Conservation (phyloP, 1,140 invertebrate genomes). For the Lepidotrigona ventralis region DNA sequence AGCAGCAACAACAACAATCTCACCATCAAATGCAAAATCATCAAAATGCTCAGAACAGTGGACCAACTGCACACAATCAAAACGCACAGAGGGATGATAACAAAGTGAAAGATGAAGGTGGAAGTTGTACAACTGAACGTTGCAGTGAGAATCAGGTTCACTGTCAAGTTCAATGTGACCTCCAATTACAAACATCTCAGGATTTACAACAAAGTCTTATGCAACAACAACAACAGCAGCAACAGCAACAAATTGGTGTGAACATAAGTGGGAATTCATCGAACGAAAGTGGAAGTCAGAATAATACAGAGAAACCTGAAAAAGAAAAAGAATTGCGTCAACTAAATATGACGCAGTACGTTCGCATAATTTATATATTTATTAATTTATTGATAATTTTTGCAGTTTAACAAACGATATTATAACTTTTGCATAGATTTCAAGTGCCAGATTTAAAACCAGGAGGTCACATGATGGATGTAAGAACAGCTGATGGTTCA, state of each 20-base stretch:
- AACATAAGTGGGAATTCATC: conserved; percentile 71
- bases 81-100: conserved; percentile 73
- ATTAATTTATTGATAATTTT: not conserved
- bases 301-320: conserved; percentile 71
- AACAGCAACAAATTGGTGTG: conserved; percentile 73
- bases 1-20: conserved; percentile 63
- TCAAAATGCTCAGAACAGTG: conserved; percentile 73
- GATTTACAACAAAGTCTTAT: conserved; percentile 77
- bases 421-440: conserved; percentile 69
- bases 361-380: conserved; percentile 23
- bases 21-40: conserved; percentile 77
- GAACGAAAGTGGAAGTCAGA: conserved; percentile 67
- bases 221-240: conserved; percentile 73
- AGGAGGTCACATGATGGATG: conserved; percentile 85
- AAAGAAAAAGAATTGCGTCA: conserved; percentile 79
- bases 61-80: conserved; percentile 71
- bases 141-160: conserved; percentile 78
- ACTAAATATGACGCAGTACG: conserved; percentile 78
- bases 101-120: conserved; percentile 76
- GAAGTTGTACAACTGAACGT: conserved; percentile 75
- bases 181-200: conserved; percentile 77
- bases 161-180: conserved; percentile 77
- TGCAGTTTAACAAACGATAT: not conserved
- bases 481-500: conserved; percentile 84
- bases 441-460: conserved; percentile 79